Evolutionary conservation across 2,888 invertebrate genomes (phyloP).

Genomic region (Desoria tigrina): DNA sequence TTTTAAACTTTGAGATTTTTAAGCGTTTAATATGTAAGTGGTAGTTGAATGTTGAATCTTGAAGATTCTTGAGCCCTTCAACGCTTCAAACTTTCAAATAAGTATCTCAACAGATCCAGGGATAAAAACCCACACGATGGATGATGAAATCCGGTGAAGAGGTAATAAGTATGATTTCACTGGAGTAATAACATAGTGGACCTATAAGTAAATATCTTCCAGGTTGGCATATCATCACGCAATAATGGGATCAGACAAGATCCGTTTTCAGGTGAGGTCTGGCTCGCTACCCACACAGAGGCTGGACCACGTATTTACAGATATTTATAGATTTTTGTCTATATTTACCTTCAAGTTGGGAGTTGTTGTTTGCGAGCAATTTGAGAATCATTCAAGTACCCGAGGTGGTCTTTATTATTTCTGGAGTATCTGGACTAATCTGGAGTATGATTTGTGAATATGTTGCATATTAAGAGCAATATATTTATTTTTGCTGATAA

Average conservation of each 20-base stretch:
- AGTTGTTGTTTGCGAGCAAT: not conserved
- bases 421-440: too few relatives aligned
- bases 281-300: too few relatives aligned
- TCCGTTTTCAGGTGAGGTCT: not conserved
- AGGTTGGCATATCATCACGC: constrained; percentile 17
- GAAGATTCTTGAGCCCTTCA: too few relatives aligned
- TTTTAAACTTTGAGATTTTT: not conserved
- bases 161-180: constrained; percentile 21
- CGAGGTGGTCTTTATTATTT: constrained; percentile 9
- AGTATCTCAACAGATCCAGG: constrained; percentile 8
- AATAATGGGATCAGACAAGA: not conserved
- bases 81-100: not conserved
- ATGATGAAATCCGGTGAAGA: constrained; percentile 11
- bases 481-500: too few relatives aligned
- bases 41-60: too few relatives aligned
- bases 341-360: too few relatives aligned
- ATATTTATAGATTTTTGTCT: too few relatives aligned
- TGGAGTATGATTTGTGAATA: too few relatives aligned
- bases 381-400: not conserved
- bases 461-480: too few relatives aligned
- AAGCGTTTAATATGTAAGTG: too few relatives aligned
- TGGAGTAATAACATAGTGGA: constrained; percentile 16
- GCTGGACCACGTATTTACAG: too few relatives aligned
- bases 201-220: constrained; percentile 21
- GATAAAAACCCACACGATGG: constrained; percentile 12